These are phyloP conservation scores for Megaptera novaeangliae DNA, from an alignment of 2,113 vertebrate species.

Conservation along the genomic window DNA sequence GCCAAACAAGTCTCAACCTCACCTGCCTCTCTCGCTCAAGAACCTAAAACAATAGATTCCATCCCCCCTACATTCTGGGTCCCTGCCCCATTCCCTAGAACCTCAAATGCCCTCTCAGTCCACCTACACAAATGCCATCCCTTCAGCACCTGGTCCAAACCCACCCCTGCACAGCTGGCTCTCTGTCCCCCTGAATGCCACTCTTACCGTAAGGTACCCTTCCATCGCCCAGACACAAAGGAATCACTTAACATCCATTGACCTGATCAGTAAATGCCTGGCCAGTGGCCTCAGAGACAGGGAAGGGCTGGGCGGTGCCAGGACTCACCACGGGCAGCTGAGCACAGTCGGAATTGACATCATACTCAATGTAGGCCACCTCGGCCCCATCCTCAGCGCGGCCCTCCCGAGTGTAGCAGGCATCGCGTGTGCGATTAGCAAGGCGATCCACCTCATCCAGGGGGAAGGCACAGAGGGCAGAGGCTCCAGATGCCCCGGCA, in stretches of 20 bases:
- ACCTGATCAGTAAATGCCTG: not conserved
- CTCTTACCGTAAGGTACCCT: not conserved
- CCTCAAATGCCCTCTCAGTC: not conserved
- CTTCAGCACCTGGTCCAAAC: not conserved
- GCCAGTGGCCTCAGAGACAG: not conserved
- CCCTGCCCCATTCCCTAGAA: not conserved
- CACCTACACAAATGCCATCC: not conserved
- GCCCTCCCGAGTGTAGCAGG: conserved; percentile 94
- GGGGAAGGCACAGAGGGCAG: conserved; percentile 91
- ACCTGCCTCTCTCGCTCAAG: not conserved
- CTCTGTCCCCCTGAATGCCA: not conserved
- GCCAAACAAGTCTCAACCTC: not conserved
- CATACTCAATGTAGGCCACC: conserved; percentile 95
- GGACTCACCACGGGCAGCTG: conserved; percentile 92
- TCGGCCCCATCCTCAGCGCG: conserved; percentile 84
- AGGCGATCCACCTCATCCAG: conserved; percentile 90
- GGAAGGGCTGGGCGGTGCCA: not conserved
- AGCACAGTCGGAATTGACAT: conserved; percentile 95
- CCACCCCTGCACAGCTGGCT: not conserved
- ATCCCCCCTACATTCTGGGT: not conserved
- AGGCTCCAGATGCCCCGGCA: conserved; percentile 81
- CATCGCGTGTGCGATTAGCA: conserved; percentile 90
- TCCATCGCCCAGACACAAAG: not conserved
- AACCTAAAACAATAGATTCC: not conserved
- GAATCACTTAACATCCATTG: not conserved